Evolutionary conservation across 2,113 vertebrate species (phyloP).

Genomic region (Dermatemys mawii): DNA sequence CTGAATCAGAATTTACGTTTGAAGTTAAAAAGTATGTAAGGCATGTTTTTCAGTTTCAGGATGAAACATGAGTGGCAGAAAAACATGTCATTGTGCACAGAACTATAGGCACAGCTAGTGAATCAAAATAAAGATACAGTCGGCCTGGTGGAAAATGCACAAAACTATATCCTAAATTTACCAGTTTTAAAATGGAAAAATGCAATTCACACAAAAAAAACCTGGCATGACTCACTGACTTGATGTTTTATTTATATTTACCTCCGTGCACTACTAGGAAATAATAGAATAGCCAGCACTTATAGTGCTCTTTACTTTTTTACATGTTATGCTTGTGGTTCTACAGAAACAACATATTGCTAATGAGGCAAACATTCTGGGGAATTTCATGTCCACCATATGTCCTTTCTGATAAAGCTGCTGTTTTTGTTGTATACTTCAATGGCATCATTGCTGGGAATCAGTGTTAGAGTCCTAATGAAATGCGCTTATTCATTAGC

Average conservation of each 20-base stretch:
- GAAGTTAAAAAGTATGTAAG: background rate
- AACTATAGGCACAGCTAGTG: background rate
- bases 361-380: background rate
- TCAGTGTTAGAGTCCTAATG: slow-evolving; percentile 33
- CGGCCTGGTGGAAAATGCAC: background rate
- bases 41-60: background rate
- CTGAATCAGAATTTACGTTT: background rate
- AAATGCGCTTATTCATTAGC: slow-evolving; percentile 58
- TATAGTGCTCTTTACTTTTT: background rate
- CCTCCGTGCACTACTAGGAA: background rate
- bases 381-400: slow-evolving; percentile 8
- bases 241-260: background rate
- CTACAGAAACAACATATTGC: background rate
- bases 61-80: background rate
- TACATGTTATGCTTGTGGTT: background rate
- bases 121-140: background rate
- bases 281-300: background rate
- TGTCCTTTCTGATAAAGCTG: slow-evolving; percentile 3
- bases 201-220: background rate
- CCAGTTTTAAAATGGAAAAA: slow-evolving; percentile 35
- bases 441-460: slow-evolving; percentile 19
- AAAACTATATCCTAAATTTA: background rate
- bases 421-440: slow-evolving; percentile 36
- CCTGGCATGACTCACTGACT: background rate
- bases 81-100: background rate